phyloP scores from a whole-genome alignment of 2,888 invertebrate species.

The Sphinx pinastri region DNA sequence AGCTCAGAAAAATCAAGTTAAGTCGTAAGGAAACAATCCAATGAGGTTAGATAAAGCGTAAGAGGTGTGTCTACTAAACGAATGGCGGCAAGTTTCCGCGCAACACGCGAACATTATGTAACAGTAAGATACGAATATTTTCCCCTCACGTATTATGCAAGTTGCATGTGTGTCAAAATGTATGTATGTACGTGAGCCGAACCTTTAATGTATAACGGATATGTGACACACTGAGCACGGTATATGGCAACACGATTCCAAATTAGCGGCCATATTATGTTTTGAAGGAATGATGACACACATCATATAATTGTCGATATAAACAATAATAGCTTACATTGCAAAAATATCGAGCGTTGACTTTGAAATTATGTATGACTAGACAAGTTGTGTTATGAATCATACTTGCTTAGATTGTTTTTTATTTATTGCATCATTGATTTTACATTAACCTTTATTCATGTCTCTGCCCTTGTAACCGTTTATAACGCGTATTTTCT shows the following conservation, averaged over 20 bases:
- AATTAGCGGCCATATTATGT: slow-evolving; percentile 8
- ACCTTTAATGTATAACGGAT: slow-evolving; percentile 47
- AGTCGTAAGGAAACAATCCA: neutral
- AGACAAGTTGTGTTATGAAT: neutral
- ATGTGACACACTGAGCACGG: slow-evolving; percentile 41
- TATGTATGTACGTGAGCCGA: slow-evolving; percentile 40
- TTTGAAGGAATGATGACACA: slow-evolving; percentile 10
- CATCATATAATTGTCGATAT: neutral
- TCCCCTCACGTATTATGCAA: slow-evolving; percentile 22
- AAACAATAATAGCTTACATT: neutral
- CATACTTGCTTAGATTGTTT: neutral
- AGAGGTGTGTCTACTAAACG: slow-evolving; percentile 14
- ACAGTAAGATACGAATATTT: slow-evolving; percentile 19
- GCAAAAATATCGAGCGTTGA: slow-evolving; percentile 3
- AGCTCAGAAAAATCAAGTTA: neutral
- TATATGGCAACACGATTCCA: slow-evolving; percentile 39
- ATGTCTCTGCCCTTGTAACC: too few species aligned
- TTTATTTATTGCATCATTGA: neutral
- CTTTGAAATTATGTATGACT: too few species aligned
- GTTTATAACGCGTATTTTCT: too few species aligned
- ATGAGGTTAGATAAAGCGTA: slow-evolving; percentile 13
- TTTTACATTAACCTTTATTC: neutral
- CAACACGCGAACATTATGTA: slow-evolving; percentile 16
- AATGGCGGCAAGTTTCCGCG: slow-evolving; percentile 8
- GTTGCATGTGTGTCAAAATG: slow-evolving; percentile 27